Evolutionary conservation across 1,140 invertebrate genomes (phyloP).

Genomic region (Camponotus vicinus): DNA sequence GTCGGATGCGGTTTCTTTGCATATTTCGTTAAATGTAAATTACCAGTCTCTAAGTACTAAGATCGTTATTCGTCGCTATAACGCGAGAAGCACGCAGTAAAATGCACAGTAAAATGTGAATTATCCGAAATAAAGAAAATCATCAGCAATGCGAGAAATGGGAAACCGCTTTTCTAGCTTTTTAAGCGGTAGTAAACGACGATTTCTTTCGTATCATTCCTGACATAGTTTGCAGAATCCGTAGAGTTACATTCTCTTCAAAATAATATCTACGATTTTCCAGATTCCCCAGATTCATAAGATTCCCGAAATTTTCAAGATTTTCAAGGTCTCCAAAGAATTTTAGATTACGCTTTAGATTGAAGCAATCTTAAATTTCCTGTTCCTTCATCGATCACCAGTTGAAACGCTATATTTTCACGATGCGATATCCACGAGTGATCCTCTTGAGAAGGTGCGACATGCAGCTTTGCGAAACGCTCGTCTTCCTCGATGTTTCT

Average conservation of each 20-base stretch:
- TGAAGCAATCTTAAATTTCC: not conserved
- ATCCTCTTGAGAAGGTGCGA: conserved; percentile 5
- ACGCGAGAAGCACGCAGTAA: not conserved
- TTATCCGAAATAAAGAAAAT: not conserved
- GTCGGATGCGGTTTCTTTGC: conserved; percentile 7
- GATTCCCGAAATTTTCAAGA: not conserved
- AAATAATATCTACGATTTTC: not conserved
- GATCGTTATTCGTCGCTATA: not conserved
- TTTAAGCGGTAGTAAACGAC: not conserved
- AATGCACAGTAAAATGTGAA: not conserved
- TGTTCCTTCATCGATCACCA: conserved; percentile 11
- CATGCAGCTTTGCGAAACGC: not conserved
- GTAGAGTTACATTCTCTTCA: not conserved
- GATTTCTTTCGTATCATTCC: too few relatives aligned
- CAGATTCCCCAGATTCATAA: not conserved
- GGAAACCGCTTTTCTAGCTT: not conserved
- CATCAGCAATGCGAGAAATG: not conserved
- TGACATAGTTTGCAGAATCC: not conserved
- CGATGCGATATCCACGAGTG: not conserved
- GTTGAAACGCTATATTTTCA: not conserved
- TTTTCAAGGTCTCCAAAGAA: not conserved
- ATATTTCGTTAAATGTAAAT: conserved; percentile 18
- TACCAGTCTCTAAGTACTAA: not conserved
- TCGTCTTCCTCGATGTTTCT: not conserved
- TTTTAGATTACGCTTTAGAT: conserved; percentile 11